A percentile compares a stretch with the other conserved stretches of the same genome.
Evolutionary conservation across 2,888 invertebrate genomes (phyloP).

Genomic region (Petrolisthes cinctipes): DNA sequence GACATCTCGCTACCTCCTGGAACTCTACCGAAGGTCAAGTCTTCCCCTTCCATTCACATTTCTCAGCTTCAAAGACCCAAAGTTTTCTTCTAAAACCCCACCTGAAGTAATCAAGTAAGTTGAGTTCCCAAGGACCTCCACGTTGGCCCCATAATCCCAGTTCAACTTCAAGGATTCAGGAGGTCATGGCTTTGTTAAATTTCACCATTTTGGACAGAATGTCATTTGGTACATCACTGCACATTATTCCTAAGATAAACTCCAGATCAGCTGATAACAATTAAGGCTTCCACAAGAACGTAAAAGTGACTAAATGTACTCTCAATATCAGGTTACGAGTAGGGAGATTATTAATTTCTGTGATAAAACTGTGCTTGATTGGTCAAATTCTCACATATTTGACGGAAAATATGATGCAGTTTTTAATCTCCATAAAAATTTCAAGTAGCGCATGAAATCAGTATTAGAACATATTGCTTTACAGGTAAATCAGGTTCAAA

Average conservation of each 20-base stretch:
- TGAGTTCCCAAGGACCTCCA: constrained; percentile 97
- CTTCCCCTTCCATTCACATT: too few species aligned
- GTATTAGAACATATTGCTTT: not conserved
- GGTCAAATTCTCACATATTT: too few species aligned
- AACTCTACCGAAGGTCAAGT: too few species aligned
- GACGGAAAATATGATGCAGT: too few species aligned
- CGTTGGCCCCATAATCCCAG: constrained; percentile 80
- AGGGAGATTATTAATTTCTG: too few species aligned
- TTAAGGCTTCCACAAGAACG: constrained; percentile 75
- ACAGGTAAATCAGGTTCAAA: too few species aligned
- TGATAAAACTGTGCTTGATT: too few species aligned
- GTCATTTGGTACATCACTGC: constrained; percentile 75
- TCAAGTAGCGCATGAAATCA: too few species aligned
- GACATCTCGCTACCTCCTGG: too few species aligned
- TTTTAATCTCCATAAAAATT: too few species aligned
- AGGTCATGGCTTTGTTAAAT: constrained; percentile 80
- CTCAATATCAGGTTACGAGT: too few species aligned
- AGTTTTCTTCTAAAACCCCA: constrained; percentile 72
- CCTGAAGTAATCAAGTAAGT: constrained; percentile 91
- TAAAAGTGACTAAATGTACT: constrained; percentile 66
- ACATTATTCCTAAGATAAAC: constrained; percentile 78
- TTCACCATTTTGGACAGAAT: constrained; percentile 80
- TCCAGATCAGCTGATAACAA: constrained; percentile 76
- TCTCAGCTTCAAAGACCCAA: too few species aligned
- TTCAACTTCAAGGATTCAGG: constrained; percentile 74